phyloP scores from a whole-genome alignment of 2,888 invertebrate genomes.

The Rhyacophila evoluta region DNA sequence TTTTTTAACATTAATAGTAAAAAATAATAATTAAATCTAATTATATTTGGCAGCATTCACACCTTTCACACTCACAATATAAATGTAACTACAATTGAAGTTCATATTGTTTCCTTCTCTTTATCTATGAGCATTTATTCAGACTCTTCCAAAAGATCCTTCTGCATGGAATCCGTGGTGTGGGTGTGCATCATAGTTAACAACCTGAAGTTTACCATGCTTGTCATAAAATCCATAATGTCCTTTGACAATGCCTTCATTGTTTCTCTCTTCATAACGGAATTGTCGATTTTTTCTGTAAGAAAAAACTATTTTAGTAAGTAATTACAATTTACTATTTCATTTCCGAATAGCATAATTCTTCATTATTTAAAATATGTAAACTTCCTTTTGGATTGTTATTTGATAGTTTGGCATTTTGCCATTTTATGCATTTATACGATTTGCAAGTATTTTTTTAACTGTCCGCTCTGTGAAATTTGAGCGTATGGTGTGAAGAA shows the following conservation, averaged over 20 bases:
- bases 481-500: too few species aligned
- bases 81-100: not conserved
- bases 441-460: too few species aligned
- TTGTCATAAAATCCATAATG: constrained; percentile 86
- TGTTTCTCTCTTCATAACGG: constrained; percentile 82
- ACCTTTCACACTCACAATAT: constrained; percentile 2
- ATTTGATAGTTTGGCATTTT: too few species aligned
- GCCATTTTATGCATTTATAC: too few species aligned
- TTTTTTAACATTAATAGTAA: not conserved
- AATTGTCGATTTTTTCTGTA: constrained; percentile 83
- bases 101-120: constrained; percentile 55
- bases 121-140: constrained; percentile 56
- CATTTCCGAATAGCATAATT: too few species aligned
- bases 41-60: constrained; percentile 9
- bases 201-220: constrained; percentile 79
- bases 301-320: too few species aligned
- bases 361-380: too few species aligned
- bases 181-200: constrained; percentile 82
- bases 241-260: constrained; percentile 80
- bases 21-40: constrained; percentile 7
- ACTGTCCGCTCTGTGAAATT: too few species aligned
- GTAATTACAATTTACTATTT: too few species aligned
- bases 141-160: constrained; percentile 56
- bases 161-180: constrained; percentile 77
- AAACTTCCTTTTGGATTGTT: too few species aligned